These are phyloP conservation scores for Phymatocera aterrima DNA, from an alignment of 2,888 invertebrate species.

Conservation along the genomic window DNA sequence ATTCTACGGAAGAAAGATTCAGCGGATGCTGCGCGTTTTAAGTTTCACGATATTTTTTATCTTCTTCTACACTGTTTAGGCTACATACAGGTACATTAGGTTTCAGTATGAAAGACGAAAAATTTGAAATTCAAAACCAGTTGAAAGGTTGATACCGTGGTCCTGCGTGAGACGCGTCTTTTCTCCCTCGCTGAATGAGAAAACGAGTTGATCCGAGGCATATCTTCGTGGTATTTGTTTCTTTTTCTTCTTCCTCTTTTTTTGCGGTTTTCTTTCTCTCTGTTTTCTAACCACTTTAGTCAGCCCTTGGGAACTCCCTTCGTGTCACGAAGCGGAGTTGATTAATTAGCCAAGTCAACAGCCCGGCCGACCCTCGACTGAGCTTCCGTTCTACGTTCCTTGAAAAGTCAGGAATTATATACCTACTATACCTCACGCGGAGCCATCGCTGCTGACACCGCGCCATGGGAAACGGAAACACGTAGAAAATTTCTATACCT, in stretches of 20 bases:
- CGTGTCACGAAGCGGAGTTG: constrained; percentile 34
- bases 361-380: constrained; percentile 25
- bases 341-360: constrained; percentile 42
- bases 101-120: background rate
- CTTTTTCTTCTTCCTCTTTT: background rate
- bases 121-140: constrained; percentile 41
- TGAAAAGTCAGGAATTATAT: background rate
- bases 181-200: background rate
- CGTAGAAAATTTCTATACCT: constrained; percentile 1
- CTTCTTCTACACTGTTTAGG: background rate
- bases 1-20: no score
- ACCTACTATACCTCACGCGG: no score
- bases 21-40: no score
- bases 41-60: background rate
- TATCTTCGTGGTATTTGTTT: no score
- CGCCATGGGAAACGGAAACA: constrained; percentile 3
- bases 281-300: constrained; percentile 27
- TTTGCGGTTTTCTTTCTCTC: background rate
- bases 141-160: constrained; percentile 34
- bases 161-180: constrained; percentile 27
- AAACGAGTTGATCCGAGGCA: constrained; percentile 5
- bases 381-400: constrained; percentile 16
- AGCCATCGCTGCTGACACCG: background rate
- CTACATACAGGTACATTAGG: no score
- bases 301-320: constrained; percentile 23